Base-by-base conservation (phyloP, 2,113 vertebrate genomes). In the Dipodomys ordii region DNA sequence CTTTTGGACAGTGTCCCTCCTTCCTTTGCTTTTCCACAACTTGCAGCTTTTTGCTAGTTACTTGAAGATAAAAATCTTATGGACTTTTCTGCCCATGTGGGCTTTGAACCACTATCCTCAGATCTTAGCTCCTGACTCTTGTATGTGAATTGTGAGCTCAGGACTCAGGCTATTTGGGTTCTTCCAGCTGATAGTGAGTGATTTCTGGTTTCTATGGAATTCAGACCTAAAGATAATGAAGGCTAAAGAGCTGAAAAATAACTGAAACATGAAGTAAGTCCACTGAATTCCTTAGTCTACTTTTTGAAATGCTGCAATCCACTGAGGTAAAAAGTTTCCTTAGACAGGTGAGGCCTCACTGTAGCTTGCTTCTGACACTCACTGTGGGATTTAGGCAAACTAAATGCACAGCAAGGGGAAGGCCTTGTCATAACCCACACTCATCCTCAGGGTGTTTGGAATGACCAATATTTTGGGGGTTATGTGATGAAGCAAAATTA, bases 401-500 rank as follows among this genome's bases (percentile, higher is more conserved):
- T 23, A 2, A 65, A 28, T 13, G 3, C 77, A 69, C 8, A 65
- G 35, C 60, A 60, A 73, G 32, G 28, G 73, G 27, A 87, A 65
- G 20, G 6, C 32, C 80, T 91, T 73, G n/a, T 73, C 20, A 4
- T 46, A 44, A 68, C 23, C 27, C 0, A 8, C 22, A 13, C 22
- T 85, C 7, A 87, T 77, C 86, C 28, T 78, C 74, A 62, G 2
- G 44, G 8, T 93, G 10, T 85, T 72, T 85, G 93, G 89, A 94
- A 79, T 92, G 57, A 85, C 49, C 39, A 27, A 27, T 12, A 53
- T 74, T 91, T 92, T 57, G 25, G 46, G 23, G 35, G 7, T 87
- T 53, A 68, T 73, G 22, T 95, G 28, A 81, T 94, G 19, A 68
- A 94, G 27, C 68, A 74, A 87, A 88, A n/a, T 74, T 71, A 19